Percentiles rank a stretch among this genome's conserved stretches.
phyloP scores from a whole-genome alignment of 2,888 invertebrate species.

The Drosophila eohydei region DNA sequence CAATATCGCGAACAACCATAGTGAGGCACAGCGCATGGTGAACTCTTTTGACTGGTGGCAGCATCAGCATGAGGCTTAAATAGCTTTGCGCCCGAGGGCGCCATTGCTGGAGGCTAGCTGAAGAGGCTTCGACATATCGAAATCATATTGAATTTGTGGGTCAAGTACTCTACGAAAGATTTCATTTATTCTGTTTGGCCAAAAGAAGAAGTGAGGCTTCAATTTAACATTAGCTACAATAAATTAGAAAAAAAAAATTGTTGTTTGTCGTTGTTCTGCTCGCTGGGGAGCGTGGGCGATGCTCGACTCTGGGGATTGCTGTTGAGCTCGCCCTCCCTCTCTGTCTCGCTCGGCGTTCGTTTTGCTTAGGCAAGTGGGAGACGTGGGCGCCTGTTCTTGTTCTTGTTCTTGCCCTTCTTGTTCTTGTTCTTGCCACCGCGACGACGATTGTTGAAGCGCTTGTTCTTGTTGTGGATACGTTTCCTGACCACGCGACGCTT shows the following conservation, averaged over 20 bases:
- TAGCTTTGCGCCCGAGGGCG: slow-evolving; percentile 23
- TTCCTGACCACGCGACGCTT: slow-evolving; percentile 71
- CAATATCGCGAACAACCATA: slow-evolving; percentile 13
- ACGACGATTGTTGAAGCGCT: slow-evolving; percentile 56
- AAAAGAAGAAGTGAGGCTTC: slow-evolving; percentile 46
- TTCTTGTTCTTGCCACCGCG: slow-evolving; percentile 68
- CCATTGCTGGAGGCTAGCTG: slow-evolving; percentile 6
- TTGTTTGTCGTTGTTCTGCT: slow-evolving; percentile 3
- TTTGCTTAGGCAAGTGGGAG: slow-evolving; percentile 44
- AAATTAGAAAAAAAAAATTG: slow-evolving; percentile 67
- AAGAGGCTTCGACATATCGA: background rate
- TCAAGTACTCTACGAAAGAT: slow-evolving; percentile 52
- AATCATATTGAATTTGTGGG: slow-evolving; percentile 27
- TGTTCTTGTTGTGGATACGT: slow-evolving; percentile 60
- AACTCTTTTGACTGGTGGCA: background rate
- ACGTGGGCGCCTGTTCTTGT: slow-evolving; percentile 60
- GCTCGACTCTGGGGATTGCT: background rate
- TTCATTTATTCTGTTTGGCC: slow-evolving; percentile 52
- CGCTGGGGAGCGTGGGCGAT: slow-evolving; percentile 1
- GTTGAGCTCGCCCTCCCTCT: background rate
- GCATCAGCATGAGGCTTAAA: slow-evolving; percentile 30
- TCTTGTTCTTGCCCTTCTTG: slow-evolving; percentile 62
- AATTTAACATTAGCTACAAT: slow-evolving; percentile 58
- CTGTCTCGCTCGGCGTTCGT: background rate
- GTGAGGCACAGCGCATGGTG: slow-evolving; percentile 22